Base-by-base conservation (phyloP, 2,797 vertebrate genomes). In the Eulemur albifrons region DNA sequence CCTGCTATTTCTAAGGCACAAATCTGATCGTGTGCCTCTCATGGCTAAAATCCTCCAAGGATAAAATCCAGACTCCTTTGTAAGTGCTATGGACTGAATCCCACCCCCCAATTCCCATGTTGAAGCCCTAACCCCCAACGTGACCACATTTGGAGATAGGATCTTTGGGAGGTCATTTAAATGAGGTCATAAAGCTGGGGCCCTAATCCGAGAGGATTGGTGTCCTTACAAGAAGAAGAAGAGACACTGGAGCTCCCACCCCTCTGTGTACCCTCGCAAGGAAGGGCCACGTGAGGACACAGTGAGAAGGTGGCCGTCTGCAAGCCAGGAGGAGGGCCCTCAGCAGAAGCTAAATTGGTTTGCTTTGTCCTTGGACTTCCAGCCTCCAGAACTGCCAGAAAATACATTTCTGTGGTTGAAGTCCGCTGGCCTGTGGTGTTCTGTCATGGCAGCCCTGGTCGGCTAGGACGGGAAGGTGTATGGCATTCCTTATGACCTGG, bases 401-500 rank as follows among this genome's bases (percentile, higher is more conserved):
- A 54, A 15, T 30, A 15, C 14, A 27, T 11, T 45, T 20, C 35
- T 45, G 59, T 9, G 59, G 25, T 17, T 70, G 2, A 90, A 72
- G 61, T 11, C 27, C 3, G 7, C 45, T 6, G 15, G 45, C 4
- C 18, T 57, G 27, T 65, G 57, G 18, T 7, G 5, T 88, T 45
- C 82, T 67, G 40, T 12, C 2, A 15, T 0, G 30, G 70, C 3
- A 5, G 27, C 38, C 7, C 2, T 7, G 61, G 12, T 0, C 4
- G 30, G 27, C 1, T 4, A 23, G 65, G 9, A 30, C 4, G 2
- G 38, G 4, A 27, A 9, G 12, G 14, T 3, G 2, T 20, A 2
- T 4, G 0, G 61, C 43, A 4, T 1, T 40, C 43, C 17, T 13
- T 17, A 15, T 0, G 38, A 3, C 1, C 52, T 0, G 2, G 21